Conservation (phyloP, 2,113 vertebrate genomes). For the Fregetta grallaria region DNA sequence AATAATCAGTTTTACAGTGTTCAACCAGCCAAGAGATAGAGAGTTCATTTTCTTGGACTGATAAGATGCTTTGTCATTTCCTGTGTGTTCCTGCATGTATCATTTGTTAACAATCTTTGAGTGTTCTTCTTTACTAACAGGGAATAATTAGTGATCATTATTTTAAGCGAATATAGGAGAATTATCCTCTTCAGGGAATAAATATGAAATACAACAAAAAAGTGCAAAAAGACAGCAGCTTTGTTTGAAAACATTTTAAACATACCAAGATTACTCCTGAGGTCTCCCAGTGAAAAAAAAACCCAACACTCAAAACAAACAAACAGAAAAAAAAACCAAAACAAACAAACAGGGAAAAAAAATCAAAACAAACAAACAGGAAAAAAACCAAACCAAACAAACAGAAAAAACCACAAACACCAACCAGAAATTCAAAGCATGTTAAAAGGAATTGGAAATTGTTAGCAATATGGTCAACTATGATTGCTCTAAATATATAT, state of each 20-base stretch:
- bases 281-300: not conserved
- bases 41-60: not conserved
- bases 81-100: not conserved
- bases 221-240: not conserved
- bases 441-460: not conserved
- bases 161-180: not conserved
- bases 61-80: not conserved
- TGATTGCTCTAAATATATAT: not conserved
- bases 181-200: not conserved
- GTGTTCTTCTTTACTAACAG: not conserved
- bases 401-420: not conserved
- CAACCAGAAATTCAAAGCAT: not conserved
- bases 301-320: not conserved
- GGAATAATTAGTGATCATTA: not conserved
- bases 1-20: not conserved
- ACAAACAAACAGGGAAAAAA: no score
- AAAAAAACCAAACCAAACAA: no score
- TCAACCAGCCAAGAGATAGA: not conserved
- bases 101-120: not conserved
- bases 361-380: no score
- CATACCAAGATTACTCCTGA: not conserved
- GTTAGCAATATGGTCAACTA: not conserved
- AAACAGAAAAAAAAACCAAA: not conserved
- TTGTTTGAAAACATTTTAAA: not conserved
- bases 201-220: not conserved